Evolutionary conservation across 2,113 vertebrate genomes (phyloP).

Genomic region (Anarrhichthys ocellatus): DNA sequence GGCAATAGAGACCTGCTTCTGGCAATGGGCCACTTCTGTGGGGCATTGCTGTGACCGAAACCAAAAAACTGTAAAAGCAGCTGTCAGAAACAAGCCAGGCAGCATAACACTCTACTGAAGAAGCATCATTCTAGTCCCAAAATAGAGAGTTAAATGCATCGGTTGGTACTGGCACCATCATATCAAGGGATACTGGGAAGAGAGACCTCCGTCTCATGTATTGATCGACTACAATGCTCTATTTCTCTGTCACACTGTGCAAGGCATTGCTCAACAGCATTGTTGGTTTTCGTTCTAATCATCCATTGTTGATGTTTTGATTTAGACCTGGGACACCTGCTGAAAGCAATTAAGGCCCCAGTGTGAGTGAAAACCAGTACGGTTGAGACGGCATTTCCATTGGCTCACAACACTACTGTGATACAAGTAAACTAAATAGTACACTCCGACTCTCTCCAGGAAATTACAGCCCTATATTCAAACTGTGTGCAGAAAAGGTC

Average conservation of each 20-base stretch:
- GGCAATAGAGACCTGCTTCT: constrained; percentile 30
- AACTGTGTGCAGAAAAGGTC: constrained; percentile 28
- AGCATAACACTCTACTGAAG: not conserved
- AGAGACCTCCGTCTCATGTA: not conserved
- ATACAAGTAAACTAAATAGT: constrained; percentile 31
- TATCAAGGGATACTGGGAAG: not conserved
- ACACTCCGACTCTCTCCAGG: constrained; percentile 17
- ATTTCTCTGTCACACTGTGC: constrained; percentile 27
- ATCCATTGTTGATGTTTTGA: constrained; percentile 21
- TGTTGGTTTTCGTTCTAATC: constrained; percentile 16
- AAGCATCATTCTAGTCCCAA: not conserved
- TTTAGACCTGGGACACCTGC: constrained; percentile 23
- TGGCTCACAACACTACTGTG: not conserved
- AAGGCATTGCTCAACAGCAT: constrained; percentile 9
- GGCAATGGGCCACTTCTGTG: not conserved
- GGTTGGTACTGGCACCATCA: not conserved
- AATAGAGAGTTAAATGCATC: not conserved
- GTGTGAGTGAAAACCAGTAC: constrained; percentile 13
- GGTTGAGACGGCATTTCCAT: constrained; percentile 14
- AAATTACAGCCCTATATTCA: constrained; percentile 22
- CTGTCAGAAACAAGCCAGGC: constrained; percentile 10
- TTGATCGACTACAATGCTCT: not conserved
- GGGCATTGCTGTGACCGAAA: constrained; percentile 15
- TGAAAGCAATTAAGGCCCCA: constrained; percentile 38
- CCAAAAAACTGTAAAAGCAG: constrained; percentile 9